Evolutionary conservation across 2,888 invertebrate genomes (phyloP).

Genomic region (Drosophila putrida): DNA sequence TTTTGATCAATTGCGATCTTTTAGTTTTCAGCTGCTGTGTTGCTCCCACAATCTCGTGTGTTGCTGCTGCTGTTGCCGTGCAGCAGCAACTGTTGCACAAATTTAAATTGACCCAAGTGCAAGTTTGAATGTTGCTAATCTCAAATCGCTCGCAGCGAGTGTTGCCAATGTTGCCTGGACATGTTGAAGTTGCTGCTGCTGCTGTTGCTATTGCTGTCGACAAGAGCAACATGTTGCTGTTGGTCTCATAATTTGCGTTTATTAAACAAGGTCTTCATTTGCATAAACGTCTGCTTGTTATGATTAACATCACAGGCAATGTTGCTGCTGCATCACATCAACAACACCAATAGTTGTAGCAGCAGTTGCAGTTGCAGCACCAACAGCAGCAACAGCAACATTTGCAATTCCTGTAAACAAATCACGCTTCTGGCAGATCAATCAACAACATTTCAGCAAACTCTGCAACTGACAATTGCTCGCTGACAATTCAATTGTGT

Average conservation of each 20-base stretch:
- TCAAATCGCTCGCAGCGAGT: conserved; percentile 55
- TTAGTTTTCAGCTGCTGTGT: conserved; percentile 40
- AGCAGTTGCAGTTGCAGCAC: conserved; percentile 5
- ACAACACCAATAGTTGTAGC: conserved; percentile 51
- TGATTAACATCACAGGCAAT: conserved; percentile 60
- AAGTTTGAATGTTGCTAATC: conserved; percentile 78
- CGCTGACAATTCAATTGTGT: conserved; percentile 71
- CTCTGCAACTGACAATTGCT: conserved; percentile 49
- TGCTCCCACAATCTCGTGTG: conserved; percentile 76
- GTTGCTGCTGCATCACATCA: conserved; percentile 31
- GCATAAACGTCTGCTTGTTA: conserved; percentile 68
- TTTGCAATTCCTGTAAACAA: conserved; percentile 70
- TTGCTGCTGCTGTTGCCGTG: conserved; percentile 48
- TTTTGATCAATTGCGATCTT: conserved; percentile 79
- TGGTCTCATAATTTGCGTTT: conserved; percentile 76
- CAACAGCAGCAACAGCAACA: conserved; percentile 17
- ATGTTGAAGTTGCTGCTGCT: conserved; percentile 42
- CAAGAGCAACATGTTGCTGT: conserved; percentile 63
- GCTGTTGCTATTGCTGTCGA: conserved; percentile 39
- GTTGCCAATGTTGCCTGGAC: conserved; percentile 24
- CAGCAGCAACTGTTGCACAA: conserved; percentile 70
- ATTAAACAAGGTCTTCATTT: conserved; percentile 75
- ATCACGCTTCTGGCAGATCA: conserved; percentile 76
- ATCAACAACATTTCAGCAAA: conserved; percentile 56
- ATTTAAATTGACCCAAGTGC: conserved; percentile 82